Evolutionary conservation across 1,140 invertebrate species (phyloP).

Genomic region (Diuraphis noxia): DNA sequence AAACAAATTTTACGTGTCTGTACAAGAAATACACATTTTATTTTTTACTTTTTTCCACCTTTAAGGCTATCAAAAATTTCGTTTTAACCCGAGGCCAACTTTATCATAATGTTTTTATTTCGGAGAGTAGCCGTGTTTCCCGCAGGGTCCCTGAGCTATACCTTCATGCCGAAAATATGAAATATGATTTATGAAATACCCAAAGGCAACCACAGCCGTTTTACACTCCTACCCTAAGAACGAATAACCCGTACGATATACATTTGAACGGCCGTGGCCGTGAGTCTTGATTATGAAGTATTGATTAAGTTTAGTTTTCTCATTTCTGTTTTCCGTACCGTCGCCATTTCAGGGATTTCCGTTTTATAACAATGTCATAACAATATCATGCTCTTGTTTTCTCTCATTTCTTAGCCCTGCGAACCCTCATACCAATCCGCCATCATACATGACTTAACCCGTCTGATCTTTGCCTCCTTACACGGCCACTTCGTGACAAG

Average conservation of each 20-base stretch:
- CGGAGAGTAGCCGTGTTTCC: neutral
- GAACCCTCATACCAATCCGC: too few relatives aligned
- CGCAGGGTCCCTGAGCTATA: neutral
- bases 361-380: neutral
- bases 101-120: slow-evolving; percentile 2
- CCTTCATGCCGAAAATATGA: neutral
- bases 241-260: neutral
- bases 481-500: neutral
- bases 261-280: neutral
- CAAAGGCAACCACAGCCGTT: neutral
- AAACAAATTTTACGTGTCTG: neutral
- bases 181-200: neutral
- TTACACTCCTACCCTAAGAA: neutral
- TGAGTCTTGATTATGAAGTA: neutral
- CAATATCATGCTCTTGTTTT: neutral
- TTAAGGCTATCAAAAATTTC: neutral
- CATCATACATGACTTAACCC: neutral
- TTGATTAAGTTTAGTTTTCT: neutral
- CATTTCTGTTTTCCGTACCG: neutral
- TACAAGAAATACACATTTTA: neutral
- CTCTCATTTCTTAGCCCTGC: neutral
- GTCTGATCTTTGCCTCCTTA: neutral
- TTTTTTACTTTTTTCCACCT: neutral
- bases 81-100: neutral
- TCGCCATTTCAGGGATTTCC: neutral